These are phyloP conservation scores for Apis cerana DNA, from an alignment of 1,140 invertebrate genomes.

Conservation along the genomic window DNA sequence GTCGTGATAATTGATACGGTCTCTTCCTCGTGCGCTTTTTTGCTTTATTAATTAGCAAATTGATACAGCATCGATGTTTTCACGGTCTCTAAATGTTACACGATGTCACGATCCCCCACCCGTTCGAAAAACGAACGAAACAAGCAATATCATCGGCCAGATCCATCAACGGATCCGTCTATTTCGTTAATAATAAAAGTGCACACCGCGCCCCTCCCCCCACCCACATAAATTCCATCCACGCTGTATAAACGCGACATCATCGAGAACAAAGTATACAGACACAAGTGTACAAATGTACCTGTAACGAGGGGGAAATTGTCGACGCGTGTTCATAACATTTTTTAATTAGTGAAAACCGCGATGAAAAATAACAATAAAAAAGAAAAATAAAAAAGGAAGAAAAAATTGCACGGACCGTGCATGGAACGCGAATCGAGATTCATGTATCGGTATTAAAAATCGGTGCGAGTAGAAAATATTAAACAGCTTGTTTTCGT, in stretches of 20 bases:
- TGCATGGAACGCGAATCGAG: background rate
- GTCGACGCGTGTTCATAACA: constrained; percentile 10
- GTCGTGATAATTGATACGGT: background rate
- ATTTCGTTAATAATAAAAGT: constrained; percentile 53
- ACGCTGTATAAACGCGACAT: background rate
- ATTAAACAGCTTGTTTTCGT: background rate
- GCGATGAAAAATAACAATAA: background rate
- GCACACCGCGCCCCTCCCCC: constrained; percentile 13
- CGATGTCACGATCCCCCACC: background rate
- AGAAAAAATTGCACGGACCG: background rate
- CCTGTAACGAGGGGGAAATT: constrained; percentile 6
- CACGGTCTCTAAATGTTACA: constrained; percentile 19
- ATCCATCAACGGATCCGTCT: constrained; percentile 41
- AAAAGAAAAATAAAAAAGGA: background rate
- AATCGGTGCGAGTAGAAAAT: background rate
- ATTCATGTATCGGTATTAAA: background rate
- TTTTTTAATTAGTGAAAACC: constrained; percentile 35
- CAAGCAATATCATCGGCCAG: constrained; percentile 19
- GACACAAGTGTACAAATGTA: too few relatives aligned
- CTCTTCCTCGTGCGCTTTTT: background rate
- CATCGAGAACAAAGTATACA: constrained; percentile 7
- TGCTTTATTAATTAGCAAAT: constrained; percentile 40
- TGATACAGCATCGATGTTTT: constrained; percentile 6
- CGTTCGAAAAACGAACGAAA: background rate
- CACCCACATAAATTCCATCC: background rate